Evolutionary conservation across 2,797 vertebrate species (phyloP), one percentile per base, ranked within the genome.

Genomic region (Lates japonicus): DNA sequence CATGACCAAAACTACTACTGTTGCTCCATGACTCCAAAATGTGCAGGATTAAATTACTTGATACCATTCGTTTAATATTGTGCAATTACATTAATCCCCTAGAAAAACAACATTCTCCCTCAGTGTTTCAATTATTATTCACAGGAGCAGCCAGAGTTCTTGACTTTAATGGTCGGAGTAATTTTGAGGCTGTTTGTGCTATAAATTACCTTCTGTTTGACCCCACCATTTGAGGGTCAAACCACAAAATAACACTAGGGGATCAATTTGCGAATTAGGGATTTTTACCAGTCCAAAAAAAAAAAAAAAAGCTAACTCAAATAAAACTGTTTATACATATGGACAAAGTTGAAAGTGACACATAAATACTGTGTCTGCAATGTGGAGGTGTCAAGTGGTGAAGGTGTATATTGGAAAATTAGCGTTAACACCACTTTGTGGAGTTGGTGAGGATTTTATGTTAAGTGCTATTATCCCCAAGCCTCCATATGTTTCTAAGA

Each of bases 181-280:
- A 78, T 87, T 90, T 75, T 90, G 55, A 76, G 68, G 51, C 42
- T 52, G 87, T 87, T 79, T 86, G 86, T 57, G 70, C 79, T 80
- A 74, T 86, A 87, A 90, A 93, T 93, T 87, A 87, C 84, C 78
- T 81, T 62, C 66, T 70, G 87, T 91, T 83, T 91, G 89, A 95
- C 91, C 88, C 88, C 64, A 33, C 55, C 29, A 66, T 83, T 57
- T 79, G 35, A 39, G 83, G 83, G 88, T 92, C 88, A 92, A 87
- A 92, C 94, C 92, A 58, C 89, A 92, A 88, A 92, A 91, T 82
- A 83, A 93, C 62, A 46, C 78, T 76, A 19, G n/a, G 88, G 88
- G 81, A 90, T 86, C 87, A 80, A 89, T 89, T 92, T 90, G 83
- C 66, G 84, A 83, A 78, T 67, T 67, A 8, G 31, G 72, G 25